Base-by-base conservation (phyloP, 2,888 invertebrate genomes). In the Dynastes maya region DNA sequence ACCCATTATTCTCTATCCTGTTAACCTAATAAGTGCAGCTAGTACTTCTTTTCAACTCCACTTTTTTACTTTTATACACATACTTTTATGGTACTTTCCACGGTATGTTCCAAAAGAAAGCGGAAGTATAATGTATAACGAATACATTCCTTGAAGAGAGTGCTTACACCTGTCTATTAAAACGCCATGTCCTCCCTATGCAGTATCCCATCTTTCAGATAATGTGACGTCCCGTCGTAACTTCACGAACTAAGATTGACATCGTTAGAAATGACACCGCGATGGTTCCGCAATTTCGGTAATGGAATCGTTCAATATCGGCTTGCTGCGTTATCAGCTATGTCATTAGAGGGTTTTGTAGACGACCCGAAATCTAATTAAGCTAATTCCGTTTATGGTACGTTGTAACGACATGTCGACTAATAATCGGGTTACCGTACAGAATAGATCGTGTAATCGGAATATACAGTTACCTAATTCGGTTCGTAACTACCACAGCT, bases 321-420 rank as follows among this genome's bases (percentile, higher is more conserved):
- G 13, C 45, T 55, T 55, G 55, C 22, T 3, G 16, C 22, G 2
- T 55, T 22, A 16, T 55, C 55, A 55, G 4, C n/a, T 55, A 55
- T 13, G 55, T 55, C 55, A 53, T 53, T 53, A 53, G 53, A 53
- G 53, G 53, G 53, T 53, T 53, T 53, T 53, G 53, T 53, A 53
- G 53, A 53, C 53, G n/a, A 53, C 53, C 13, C n/a, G 55, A 45
- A 22, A 55, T 55, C 55, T n/a, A 55, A 55, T 55, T 22, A 55
- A 22, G 55, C n/a, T 55, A 55, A 55, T 55, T 55, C n/a, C n/a
- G 22, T 22, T 45, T 45, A 55, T 55, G 16, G 55, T 16, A 22
- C 5, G 1, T 2, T 6, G 22, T 55, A 55, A 55, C 55, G 55
- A 55, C 13, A 22, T 6, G 22, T n/a, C 6, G 13, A 4, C 16